These are phyloP conservation scores for Cinara cedri DNA, from an alignment of 2,888 invertebrate genomes.

Conservation along the genomic window DNA sequence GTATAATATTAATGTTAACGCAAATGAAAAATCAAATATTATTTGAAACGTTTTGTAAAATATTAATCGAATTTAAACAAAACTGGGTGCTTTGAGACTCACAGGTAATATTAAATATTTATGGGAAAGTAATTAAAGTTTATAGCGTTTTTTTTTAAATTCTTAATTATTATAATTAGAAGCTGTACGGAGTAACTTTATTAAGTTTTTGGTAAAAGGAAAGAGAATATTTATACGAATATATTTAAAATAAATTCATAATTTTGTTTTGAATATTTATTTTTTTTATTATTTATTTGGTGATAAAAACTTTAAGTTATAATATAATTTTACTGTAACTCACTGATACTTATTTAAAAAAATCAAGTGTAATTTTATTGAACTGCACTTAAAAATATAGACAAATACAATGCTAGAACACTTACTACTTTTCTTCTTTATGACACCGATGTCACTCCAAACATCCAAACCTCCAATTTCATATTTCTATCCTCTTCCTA, in stretches of 20 bases:
- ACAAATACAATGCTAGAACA: no score
- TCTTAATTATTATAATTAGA: not conserved
- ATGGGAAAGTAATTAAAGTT: conserved; percentile 22
- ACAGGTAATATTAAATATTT: not conserved
- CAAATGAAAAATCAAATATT: no score
- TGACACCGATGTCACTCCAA: no score
- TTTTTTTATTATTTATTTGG: not conserved
- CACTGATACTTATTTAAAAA: not conserved
- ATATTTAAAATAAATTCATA: not conserved
- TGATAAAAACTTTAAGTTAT: not conserved
- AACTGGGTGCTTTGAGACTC: not conserved
- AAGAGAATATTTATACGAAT: not conserved
- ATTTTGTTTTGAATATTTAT: no score
- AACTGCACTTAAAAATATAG: not conserved
- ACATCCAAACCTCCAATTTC: no score
- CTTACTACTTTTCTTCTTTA: no score
- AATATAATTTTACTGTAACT: not conserved
- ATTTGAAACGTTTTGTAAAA: no score
- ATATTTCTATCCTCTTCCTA: no score
- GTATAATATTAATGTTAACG: no score
- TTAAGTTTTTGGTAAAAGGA: not conserved
- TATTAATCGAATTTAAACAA: not conserved
- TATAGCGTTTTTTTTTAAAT: not conserved
- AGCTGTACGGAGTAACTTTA: not conserved
- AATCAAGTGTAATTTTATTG: not conserved